Percentiles rank a stretch among this genome's conserved stretches.
Evolutionary conservation across 2,797 vertebrate genomes (phyloP).

Genomic region (Lepus townsendii): DNA sequence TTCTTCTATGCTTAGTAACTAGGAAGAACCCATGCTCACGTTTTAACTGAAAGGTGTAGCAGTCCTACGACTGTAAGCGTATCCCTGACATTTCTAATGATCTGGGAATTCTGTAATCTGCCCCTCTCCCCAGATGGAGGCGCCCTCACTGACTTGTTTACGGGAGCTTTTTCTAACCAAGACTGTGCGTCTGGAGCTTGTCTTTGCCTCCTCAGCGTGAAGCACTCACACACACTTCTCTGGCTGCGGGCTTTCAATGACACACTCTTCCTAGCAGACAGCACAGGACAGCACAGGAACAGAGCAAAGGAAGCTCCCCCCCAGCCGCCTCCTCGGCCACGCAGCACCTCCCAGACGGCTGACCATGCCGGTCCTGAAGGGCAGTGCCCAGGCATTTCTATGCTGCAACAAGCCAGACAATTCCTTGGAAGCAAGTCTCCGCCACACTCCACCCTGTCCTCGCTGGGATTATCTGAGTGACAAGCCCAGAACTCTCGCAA

Average conservation of each 20-base stretch:
- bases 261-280: not conserved
- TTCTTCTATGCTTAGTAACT: constrained; percentile 9
- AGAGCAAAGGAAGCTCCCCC: not conserved
- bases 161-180: not conserved
- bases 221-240: not conserved
- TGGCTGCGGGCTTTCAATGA: not conserved
- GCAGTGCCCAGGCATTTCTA: not conserved
- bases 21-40: not conserved
- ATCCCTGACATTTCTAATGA: not conserved
- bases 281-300: not conserved
- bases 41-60: not conserved
- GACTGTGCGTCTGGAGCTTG: not conserved
- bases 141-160: not conserved
- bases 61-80: not conserved
- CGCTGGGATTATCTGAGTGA: not conserved
- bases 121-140: not conserved
- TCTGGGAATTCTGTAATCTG: not conserved
- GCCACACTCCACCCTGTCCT: not conserved
- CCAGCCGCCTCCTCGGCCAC: not conserved
- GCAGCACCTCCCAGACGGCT: not conserved
- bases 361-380: not conserved
- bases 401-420: not conserved
- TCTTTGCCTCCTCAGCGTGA: not conserved
- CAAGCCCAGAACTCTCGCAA: constrained; percentile 16
- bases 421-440: constrained; percentile 27